Percentiles rank a stretch among this genome's conserved stretches.
These are phyloP conservation scores for Chironomus riparius DNA, from an alignment of 2,888 invertebrate genomes.

Conservation along the genomic window DNA sequence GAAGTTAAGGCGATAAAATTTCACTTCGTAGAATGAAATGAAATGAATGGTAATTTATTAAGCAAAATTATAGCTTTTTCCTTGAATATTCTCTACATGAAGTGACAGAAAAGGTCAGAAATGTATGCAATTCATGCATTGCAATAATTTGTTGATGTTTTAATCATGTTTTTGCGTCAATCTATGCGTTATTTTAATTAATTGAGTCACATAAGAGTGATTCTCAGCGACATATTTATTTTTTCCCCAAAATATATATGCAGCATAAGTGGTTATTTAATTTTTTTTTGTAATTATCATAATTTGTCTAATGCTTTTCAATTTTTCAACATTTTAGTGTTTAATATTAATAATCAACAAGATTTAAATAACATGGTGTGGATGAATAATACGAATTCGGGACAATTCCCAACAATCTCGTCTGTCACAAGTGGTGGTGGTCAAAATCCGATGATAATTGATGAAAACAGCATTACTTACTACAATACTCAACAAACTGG, in stretches of 20 bases:
- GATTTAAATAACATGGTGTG: constrained; percentile 25
- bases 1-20: neutral
- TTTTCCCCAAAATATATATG: neutral
- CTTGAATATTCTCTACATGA: neutral
- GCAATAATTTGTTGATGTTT: neutral
- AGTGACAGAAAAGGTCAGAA: neutral
- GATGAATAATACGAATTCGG: constrained; percentile 18
- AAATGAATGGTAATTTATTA: constrained; percentile 10
- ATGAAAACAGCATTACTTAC: constrained; percentile 23
- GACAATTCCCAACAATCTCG: neutral
- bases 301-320: neutral
- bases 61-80: neutral
- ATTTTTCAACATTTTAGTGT: constrained; percentile 2
- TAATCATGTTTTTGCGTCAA: neutral
- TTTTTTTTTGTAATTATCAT: neutral
- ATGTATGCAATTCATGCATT: neutral
- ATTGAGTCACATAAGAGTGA: too few relatives aligned
- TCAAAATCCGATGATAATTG: constrained; percentile 17
- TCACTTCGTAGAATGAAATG: neutral
- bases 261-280: neutral
- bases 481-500: constrained; percentile 18
- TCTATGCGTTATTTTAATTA: too few relatives aligned
- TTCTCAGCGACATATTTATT: constrained; percentile 5
- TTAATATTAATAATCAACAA: constrained; percentile 18
- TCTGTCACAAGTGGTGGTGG: constrained; percentile 9